Percentiles rank a stretch among this genome's conserved stretches.
Evolutionary conservation across 1,140 invertebrate species (phyloP).

Genomic region (Listronotus oregonensis): DNA sequence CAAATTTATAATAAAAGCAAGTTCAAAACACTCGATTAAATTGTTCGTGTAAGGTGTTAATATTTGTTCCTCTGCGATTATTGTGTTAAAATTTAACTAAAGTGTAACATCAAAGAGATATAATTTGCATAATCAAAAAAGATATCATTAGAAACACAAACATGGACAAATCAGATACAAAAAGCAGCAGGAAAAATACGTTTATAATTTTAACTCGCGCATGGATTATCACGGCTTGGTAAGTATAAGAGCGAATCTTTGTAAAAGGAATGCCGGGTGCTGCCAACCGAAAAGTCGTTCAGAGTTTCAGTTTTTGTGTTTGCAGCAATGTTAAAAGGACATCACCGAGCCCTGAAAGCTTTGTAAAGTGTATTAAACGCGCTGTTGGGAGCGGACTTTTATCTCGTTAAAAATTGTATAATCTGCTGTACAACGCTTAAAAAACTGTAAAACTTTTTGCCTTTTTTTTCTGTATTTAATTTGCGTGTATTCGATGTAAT

Average conservation of each 20-base stretch:
- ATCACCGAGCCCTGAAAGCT: conserved; percentile 40
- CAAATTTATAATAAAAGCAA: too few relatives aligned
- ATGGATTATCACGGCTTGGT: conserved; percentile 28
- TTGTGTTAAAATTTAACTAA: background rate
- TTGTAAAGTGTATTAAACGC: conserved; percentile 41
- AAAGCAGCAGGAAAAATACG: conserved; percentile 25
- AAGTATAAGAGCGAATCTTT: conserved; percentile 34
- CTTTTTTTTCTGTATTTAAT: background rate
- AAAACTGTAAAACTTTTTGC: conserved; percentile 11
- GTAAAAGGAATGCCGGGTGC: conserved; percentile 30
- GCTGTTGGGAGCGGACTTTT: conserved; percentile 32
- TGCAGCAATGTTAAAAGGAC: conserved; percentile 36
- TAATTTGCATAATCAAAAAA: background rate
- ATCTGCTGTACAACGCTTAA: conserved; percentile 21
- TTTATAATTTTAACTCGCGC: conserved; percentile 37
- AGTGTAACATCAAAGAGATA: background rate
- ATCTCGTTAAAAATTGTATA: conserved; percentile 40
- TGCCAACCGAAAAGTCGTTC: conserved; percentile 36
- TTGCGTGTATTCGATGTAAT: background rate
- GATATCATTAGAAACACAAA: conserved; percentile 25
- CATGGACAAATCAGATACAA: conserved; percentile 18
- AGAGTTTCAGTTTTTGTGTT: conserved; percentile 37
- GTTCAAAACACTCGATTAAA: too few relatives aligned
- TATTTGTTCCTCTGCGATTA: background rate
- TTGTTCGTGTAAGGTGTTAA: conserved; percentile 21